Evolutionary conservation across 2,113 vertebrate species (phyloP).

Genomic region (Poeciliopsis occidentalis): DNA sequence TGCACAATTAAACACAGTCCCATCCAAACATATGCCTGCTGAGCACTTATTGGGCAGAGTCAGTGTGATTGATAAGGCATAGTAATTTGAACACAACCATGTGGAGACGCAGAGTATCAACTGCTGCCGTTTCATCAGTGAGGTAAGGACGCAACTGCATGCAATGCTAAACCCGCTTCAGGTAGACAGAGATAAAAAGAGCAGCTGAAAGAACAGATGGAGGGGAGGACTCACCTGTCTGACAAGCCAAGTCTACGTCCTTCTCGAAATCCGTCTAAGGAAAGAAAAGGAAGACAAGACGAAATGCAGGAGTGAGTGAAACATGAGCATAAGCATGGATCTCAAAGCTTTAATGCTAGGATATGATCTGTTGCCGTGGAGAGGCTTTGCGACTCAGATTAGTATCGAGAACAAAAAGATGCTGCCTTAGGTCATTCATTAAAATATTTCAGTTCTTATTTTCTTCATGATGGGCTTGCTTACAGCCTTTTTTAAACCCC

Average conservation of each 20-base stretch:
- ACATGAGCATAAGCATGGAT: constrained; percentile 31
- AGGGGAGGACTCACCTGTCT: constrained; percentile 87
- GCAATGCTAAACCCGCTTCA: constrained; percentile 35
- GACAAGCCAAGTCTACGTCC: constrained; percentile 98
- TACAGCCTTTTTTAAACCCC: not conserved
- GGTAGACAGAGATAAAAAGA: constrained; percentile 4
- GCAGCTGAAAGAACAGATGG: constrained; percentile 6
- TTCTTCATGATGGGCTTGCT: constrained; percentile 4
- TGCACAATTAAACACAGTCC: constrained; percentile 66
- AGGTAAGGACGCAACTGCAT: constrained; percentile 17
- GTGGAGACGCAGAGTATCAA: constrained; percentile 40
- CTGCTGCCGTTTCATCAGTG: constrained; percentile 42
- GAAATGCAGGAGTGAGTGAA: constrained; percentile 27
- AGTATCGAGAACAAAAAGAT: constrained; percentile 19
- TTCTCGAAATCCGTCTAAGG: constrained; percentile 99
- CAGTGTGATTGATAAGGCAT: constrained; percentile 65
- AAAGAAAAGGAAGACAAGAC: constrained; percentile 51
- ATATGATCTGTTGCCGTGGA: constrained; percentile 33
- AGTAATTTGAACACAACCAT: constrained; percentile 48
- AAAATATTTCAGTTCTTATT: constrained; percentile 11
- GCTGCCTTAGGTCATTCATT: not conserved
- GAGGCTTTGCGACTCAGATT: constrained; percentile 18
- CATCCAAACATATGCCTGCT: constrained; percentile 53
- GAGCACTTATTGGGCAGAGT: constrained; percentile 56
- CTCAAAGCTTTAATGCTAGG: constrained; percentile 20